Evolutionary conservation across 1,140 invertebrate genomes (phyloP).

Genomic region (Papilio polyxenes): DNA sequence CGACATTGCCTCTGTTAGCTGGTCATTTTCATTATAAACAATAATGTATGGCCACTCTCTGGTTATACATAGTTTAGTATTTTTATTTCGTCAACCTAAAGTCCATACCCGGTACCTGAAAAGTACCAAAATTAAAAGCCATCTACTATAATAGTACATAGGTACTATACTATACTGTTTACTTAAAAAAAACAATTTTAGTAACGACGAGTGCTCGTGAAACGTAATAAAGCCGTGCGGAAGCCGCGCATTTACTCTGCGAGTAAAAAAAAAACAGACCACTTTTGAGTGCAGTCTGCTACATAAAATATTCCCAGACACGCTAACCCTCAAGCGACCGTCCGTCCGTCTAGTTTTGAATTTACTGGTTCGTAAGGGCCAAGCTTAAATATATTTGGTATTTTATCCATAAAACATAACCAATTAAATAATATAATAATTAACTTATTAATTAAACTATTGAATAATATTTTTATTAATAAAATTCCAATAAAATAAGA

Average conservation of each 20-base stretch:
- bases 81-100: too few relatives aligned
- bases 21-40: too few relatives aligned
- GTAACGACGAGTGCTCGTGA: constrained; percentile 34
- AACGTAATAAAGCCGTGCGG: constrained; percentile 44
- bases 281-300: constrained; percentile 41
- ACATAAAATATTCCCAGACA: constrained; percentile 48
- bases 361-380: background rate
- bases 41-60: background rate
- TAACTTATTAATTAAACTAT: background rate
- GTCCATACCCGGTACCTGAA: background rate
- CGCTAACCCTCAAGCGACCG: background rate
- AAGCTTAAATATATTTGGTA: background rate
- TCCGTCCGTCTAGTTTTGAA: constrained; percentile 35
- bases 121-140: background rate
- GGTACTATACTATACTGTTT: background rate
- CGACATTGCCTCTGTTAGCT: too few relatives aligned
- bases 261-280: constrained; percentile 35
- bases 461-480: background rate
- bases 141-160: background rate
- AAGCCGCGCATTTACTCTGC: constrained; percentile 40
- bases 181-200: background rate
- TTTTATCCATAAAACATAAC: background rate
- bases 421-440: background rate
- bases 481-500: too few relatives aligned
- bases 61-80: too few relatives aligned